Percentiles rank a stretch among this genome's conserved stretches.
Conservation (phyloP, 2,113 vertebrate species). For the mouse (Mus musculus) region DNA sequence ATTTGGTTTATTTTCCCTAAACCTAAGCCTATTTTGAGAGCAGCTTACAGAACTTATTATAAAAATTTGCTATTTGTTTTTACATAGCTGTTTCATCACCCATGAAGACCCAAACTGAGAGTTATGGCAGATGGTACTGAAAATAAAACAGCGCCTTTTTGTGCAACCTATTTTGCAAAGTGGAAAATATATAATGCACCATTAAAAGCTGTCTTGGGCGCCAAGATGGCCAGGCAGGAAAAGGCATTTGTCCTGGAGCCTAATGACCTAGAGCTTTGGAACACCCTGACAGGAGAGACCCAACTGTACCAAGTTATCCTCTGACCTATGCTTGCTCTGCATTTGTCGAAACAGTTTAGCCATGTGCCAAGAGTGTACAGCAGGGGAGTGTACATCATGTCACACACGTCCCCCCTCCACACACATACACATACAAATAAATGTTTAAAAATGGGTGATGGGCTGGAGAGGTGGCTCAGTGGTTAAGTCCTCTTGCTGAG, state of each 20-base stretch:
- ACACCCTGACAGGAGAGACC: background rate
- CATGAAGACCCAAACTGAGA: background rate
- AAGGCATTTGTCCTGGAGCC: background rate
- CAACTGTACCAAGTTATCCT: background rate
- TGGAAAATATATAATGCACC: background rate
- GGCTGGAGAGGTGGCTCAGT: background rate
- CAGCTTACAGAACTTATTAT: background rate
- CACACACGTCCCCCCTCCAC: no score
- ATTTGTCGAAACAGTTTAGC: background rate
- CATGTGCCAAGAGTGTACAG: background rate
- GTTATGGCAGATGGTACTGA: background rate
- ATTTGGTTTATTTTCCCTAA: background rate
- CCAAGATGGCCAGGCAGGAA: background rate
- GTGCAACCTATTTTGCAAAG: background rate
- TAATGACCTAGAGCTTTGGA: background rate
- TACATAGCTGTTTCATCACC: background rate
- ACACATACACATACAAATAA: background rate
- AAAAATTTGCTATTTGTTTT: background rate
- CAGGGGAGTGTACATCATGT: background rate
- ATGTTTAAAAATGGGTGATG: background rate
- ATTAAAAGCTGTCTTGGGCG: background rate
- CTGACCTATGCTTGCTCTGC: no score
- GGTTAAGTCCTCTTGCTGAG: background rate
- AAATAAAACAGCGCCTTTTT: background rate
- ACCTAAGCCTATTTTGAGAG: background rate